These are phyloP conservation scores for Pseudomugil tenellus DNA, from an alignment of 2,797 vertebrate species.

Conservation along the genomic window DNA sequence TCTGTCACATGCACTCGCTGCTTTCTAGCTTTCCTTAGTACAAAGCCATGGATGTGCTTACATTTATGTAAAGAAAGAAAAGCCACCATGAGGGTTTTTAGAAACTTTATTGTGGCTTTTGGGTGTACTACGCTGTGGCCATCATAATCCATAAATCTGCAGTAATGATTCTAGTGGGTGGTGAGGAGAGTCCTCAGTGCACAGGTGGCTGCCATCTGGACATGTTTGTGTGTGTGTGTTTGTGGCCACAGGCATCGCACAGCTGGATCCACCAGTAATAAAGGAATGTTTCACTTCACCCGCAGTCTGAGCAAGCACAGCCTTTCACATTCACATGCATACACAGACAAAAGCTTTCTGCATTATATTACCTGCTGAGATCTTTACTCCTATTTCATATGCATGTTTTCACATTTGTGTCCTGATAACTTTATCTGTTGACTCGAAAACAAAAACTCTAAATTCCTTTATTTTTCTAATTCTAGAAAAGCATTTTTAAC, in stretches of 20 bases:
- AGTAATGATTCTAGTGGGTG: constrained; percentile 59
- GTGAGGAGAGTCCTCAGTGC: constrained; percentile 52
- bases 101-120: constrained; percentile 9
- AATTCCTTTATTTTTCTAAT: constrained; percentile 20
- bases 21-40: background rate
- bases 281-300: constrained; percentile 49
- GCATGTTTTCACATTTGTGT: constrained; percentile 15
- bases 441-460: constrained; percentile 14
- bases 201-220: constrained; percentile 71
- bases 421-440: constrained; percentile 15
- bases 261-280: constrained; percentile 50
- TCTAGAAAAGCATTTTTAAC: constrained; percentile 19
- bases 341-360: constrained; percentile 20
- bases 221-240: constrained; percentile 40
- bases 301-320: constrained; percentile 11
- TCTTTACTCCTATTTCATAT: constrained; percentile 29
- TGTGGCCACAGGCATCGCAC: constrained; percentile 38
- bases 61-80: background rate
- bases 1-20: background rate
- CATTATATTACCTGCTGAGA: constrained; percentile 30
- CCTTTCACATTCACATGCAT: background rate
- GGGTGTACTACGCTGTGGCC: constrained; percentile 11
- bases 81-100: background rate
- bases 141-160: constrained; percentile 45
- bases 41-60: background rate